Conservation (phyloP, 2,113 vertebrate species). For the Amia ocellicauda region DNA sequence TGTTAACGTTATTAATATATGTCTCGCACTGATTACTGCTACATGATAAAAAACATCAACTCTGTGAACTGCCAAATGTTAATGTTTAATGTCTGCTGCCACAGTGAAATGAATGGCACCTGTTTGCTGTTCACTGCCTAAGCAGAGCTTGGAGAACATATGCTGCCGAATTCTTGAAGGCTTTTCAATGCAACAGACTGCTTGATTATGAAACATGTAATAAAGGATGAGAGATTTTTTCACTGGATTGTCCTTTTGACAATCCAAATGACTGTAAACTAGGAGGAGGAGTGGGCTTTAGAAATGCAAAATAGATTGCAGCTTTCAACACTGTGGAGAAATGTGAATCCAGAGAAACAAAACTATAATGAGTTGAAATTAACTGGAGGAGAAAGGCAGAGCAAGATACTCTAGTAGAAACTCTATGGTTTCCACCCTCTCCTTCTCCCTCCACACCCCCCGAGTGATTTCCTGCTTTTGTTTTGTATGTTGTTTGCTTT, state of each 20-base stretch:
- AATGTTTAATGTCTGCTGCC: constrained; percentile 16
- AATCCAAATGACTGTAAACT: constrained; percentile 12
- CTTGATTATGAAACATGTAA: constrained; percentile 10
- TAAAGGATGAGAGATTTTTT: background rate
- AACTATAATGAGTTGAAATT: background rate
- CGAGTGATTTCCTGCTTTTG: background rate
- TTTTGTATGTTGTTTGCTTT: too few species aligned
- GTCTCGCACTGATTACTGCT: background rate
- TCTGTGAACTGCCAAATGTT: background rate
- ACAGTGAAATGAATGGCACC: constrained; percentile 19
- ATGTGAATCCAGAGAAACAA: background rate
- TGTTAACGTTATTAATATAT: too few species aligned
- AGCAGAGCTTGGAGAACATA: constrained; percentile 22
- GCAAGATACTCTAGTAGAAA: constrained; percentile 14
- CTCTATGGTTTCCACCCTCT: constrained; percentile 9
- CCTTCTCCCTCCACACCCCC: background rate
- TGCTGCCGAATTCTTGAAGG: constrained; percentile 20
- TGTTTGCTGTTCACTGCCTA: constrained; percentile 35
- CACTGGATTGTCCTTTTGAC: background rate
- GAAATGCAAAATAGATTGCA: background rate
- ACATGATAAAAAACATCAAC: background rate
- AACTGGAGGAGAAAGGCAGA: background rate
- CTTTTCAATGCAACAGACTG: background rate
- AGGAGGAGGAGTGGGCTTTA: constrained; percentile 51
- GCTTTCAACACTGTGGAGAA: background rate